These are phyloP conservation scores for Hestina assimilis DNA, from an alignment of 1,140 invertebrate genomes.

Conservation along the genomic window DNA sequence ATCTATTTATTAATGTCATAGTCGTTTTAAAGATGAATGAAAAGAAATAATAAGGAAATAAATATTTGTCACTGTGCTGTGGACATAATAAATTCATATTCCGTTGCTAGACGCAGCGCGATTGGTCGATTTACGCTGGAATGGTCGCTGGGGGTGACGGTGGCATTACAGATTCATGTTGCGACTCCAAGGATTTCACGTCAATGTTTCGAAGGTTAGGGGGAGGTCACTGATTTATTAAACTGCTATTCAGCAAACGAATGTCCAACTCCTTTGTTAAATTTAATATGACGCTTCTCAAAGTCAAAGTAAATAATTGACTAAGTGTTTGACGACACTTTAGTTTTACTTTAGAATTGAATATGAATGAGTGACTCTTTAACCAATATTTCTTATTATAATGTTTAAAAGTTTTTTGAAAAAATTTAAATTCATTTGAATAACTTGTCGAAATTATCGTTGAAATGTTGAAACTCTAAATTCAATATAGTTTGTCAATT, in stretches of 20 bases:
- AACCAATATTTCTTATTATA: no score
- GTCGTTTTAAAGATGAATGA: background rate
- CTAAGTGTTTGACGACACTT: no score
- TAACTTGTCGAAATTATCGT: no score
- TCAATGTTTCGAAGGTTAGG: slow-evolving; percentile 24
- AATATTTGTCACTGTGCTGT: background rate
- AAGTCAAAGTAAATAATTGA: no score
- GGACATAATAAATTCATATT: slow-evolving; percentile 19
- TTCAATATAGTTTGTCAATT: background rate
- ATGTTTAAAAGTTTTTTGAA: no score
- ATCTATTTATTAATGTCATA: no score
- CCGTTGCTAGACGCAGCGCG: slow-evolving; percentile 1
- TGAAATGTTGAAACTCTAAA: no score
- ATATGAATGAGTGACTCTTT: no score
- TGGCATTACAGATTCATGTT: slow-evolving; percentile 29
- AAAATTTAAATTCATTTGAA: no score
- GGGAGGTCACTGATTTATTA: slow-evolving; percentile 24
- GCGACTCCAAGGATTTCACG: slow-evolving; percentile 19
- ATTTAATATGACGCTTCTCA: background rate
- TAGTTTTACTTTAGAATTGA: no score
- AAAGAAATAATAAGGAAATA: background rate
- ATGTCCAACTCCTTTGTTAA: background rate
- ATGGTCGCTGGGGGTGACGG: slow-evolving; percentile 14
- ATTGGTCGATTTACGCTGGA: slow-evolving; percentile 7
- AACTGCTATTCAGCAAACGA: background rate